These are phyloP conservation scores for Pogonophryne albipinna DNA, from an alignment of 2,797 vertebrate species.

Conservation along the genomic window DNA sequence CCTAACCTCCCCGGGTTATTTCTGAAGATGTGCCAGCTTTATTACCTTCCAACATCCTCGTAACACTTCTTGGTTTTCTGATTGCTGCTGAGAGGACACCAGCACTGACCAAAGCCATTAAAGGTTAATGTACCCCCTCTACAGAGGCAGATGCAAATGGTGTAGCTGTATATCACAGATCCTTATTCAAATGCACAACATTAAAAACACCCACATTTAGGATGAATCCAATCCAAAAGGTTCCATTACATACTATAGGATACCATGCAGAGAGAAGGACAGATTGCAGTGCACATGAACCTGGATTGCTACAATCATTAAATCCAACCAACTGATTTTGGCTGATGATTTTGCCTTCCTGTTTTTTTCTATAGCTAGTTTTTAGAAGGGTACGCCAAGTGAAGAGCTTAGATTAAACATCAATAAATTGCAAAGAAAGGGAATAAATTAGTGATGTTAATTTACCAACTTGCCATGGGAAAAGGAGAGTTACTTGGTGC, in stretches of 20 bases:
- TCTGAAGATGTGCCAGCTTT: constrained; percentile 28
- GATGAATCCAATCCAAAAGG: not conserved
- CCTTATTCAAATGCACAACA: not conserved
- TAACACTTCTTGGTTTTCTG: constrained; percentile 28
- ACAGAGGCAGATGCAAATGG: not conserved
- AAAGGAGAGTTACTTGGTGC: not conserved
- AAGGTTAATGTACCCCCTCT: not conserved
- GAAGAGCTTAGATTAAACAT: not conserved
- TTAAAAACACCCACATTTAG: not conserved
- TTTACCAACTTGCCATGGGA: not conserved
- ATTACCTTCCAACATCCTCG: constrained; percentile 25
- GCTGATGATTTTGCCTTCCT: not conserved
- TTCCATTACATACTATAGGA: not conserved
- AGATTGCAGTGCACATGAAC: not conserved
- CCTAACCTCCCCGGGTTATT: constrained; percentile 24
- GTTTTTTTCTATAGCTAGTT: not conserved
- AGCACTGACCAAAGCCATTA: constrained; percentile 2
- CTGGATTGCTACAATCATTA: not conserved
- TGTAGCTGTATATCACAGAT: not conserved
- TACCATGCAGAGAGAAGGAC: not conserved
- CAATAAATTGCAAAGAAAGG: not conserved
- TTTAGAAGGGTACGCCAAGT: not conserved
- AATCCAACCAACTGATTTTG: not conserved
- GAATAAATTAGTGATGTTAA: not conserved
- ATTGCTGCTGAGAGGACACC: constrained; percentile 44